A percentile compares a stretch with the other conserved stretches of the same genome.
Evolutionary conservation across 1,140 invertebrate genomes (phyloP).

Genomic region (Mya arenaria): DNA sequence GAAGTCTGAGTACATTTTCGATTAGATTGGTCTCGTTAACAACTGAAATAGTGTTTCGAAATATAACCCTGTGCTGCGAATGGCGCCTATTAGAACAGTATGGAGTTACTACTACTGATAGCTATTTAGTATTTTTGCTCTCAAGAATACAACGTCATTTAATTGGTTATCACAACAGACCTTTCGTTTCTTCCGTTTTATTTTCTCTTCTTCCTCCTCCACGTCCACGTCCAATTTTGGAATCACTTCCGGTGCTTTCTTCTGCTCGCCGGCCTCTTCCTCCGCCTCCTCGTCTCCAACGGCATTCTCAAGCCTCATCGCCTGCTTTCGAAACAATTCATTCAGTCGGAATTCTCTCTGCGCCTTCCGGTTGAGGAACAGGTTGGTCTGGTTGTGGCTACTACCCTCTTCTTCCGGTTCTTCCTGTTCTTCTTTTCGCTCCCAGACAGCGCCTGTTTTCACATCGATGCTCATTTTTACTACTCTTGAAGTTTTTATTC

Average conservation of each 20-base stretch:
- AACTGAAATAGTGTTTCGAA: too few species aligned
- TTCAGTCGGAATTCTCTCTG: constrained; percentile 38
- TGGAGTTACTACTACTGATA: too few species aligned
- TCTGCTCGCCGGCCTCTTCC: neutral
- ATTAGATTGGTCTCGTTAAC: too few species aligned
- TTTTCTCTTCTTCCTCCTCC: constrained; percentile 43
- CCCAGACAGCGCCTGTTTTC: constrained; percentile 48
- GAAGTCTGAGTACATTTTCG: too few species aligned
- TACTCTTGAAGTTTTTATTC: neutral
- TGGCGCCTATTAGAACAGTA: too few species aligned
- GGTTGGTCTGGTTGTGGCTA: neutral
- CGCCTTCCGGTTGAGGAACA: constrained; percentile 35
- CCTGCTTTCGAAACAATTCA: constrained; percentile 35
- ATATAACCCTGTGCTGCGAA: too few species aligned
- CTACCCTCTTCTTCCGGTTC: constrained; percentile 19
- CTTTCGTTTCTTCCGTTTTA: constrained; percentile 42
- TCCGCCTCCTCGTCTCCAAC: neutral
- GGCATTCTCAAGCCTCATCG: constrained; percentile 24
- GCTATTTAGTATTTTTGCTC: too few species aligned
- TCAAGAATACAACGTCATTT: too few species aligned
- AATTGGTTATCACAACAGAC: too few species aligned
- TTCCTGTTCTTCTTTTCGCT: constrained; percentile 23
- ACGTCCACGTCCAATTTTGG: constrained; percentile 3
- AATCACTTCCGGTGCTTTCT: constrained; percentile 9
- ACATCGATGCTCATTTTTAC: constrained; percentile 37